Evolutionary conservation across 2,113 vertebrate species (phyloP).

Genomic region (Callionymus lyra): DNA sequence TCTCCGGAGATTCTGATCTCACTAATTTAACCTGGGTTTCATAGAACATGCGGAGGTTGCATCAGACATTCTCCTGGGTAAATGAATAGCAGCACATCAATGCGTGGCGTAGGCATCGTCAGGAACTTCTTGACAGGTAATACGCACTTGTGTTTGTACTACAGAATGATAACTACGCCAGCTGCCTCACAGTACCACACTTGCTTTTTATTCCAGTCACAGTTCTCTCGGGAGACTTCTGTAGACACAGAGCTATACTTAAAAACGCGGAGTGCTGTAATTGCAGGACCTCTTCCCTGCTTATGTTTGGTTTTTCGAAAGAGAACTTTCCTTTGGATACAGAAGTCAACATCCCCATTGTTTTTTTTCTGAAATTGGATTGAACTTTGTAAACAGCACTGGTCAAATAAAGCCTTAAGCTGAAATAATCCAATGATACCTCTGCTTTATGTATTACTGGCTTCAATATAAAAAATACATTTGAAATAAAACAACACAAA

Average conservation of each 20-base stretch:
- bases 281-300: conserved; percentile 8
- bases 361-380: too few species aligned
- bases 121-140: conserved; percentile 12
- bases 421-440: too few species aligned
- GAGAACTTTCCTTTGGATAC: neutral
- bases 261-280: conserved; percentile 18
- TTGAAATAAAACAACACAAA: too few species aligned
- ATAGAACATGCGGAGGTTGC: conserved; percentile 3
- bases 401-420: too few species aligned
- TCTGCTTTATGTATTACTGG: too few species aligned
- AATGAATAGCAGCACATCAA: conserved; percentile 1
- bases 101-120: conserved; percentile 3
- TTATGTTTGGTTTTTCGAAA: conserved; percentile 3
- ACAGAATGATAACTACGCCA: conserved; percentile 11
- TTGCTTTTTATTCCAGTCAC: conserved; percentile 28
- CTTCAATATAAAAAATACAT: too few species aligned
- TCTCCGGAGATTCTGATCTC: too few species aligned
- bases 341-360: neutral
- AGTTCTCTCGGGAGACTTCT: conserved; percentile 21
- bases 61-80: conserved; percentile 16
- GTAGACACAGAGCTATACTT: conserved; percentile 13
- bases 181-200: conserved; percentile 11
- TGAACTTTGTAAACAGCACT: too few species aligned
- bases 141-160: conserved; percentile 13
- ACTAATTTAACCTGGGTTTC: conserved; percentile 11